Percentiles rank a stretch among this genome's conserved stretches.
phyloP scores from a whole-genome alignment of 2,113 vertebrate species.

The Casuarius casuarius region DNA sequence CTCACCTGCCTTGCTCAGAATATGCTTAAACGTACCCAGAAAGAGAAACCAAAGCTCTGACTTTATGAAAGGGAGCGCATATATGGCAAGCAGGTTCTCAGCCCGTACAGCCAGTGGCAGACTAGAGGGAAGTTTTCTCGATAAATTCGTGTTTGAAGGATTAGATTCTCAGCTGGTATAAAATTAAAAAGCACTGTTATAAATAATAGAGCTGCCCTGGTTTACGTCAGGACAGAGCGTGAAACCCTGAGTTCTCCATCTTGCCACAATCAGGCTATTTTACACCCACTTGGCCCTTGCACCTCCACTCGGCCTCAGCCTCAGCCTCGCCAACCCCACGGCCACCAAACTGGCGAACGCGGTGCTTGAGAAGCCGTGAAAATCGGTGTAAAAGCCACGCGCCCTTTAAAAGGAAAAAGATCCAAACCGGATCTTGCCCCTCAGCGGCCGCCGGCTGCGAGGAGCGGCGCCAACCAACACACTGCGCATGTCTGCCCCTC shows the following conservation, averaged over 20 bases:
- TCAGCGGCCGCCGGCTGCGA: too few species aligned
- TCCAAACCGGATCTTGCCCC: too few species aligned
- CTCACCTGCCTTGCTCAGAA: too few species aligned
- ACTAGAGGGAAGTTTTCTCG: too few species aligned
- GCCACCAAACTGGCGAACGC: accelerated
- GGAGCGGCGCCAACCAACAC: not conserved
- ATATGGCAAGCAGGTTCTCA: too few species aligned
- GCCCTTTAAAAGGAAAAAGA: not conserved
- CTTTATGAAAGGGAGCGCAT: too few species aligned
- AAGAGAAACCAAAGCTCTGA: too few species aligned
- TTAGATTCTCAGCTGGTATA: not conserved
- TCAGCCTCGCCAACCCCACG: too few species aligned
- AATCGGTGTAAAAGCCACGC: not conserved
- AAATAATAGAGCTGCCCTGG: not conserved
- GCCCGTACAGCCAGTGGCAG: too few species aligned
- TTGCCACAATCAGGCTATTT: too few species aligned
- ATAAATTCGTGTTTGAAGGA: not conserved
- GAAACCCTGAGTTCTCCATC: not conserved
- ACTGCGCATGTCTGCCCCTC: not conserved
- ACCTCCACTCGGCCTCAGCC: too few species aligned
- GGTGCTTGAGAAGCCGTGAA: not conserved
- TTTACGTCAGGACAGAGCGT: not conserved
- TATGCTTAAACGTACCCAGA: too few species aligned
- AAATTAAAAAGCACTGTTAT: not conserved
- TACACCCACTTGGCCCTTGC: accelerated